Evolutionary conservation across 1,140 invertebrate genomes (phyloP), one percentile per base, ranked within the genome.

Genomic region (Pachyrhynchus sulphureomaculatus): DNA sequence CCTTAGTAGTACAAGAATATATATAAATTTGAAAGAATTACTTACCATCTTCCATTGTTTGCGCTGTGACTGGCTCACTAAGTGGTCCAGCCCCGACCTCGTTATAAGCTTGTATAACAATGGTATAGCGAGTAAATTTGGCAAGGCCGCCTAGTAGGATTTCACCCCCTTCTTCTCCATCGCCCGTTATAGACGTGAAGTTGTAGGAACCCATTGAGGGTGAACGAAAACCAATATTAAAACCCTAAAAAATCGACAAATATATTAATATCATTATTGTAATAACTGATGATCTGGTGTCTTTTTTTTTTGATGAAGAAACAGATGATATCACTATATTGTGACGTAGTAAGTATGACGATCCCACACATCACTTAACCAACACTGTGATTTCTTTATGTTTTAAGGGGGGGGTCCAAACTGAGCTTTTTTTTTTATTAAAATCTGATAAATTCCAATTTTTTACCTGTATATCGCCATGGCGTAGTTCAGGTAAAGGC

Each of bases 31-130:
- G 24, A 8, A 62, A 39, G 10, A 13, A 10, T 21, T 13, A 66
- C 77, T 81, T 73, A 90, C 89, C 89, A 75, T 91, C 90, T 76
- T 91, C 89, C 72, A 91, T 79, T n/a, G 90, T 93, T 69, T 90
- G 87, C 0, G 88, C 87, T 0, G 84, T 80, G 0, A 86, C 80
- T 36, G 89, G 85, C 44, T 90, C 86, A 0, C 88, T 90, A 0
- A 88, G 76, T 2, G 92, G 92, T 21, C 92, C 91, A 1, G 86
- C 82, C 9, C 92, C 93, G 44, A 91, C 85, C 70, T 88, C 85
- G 78, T 95, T 96, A 74, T 90, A 93, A 1, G 92, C 90, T 75
- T 93, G 90, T 34, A 92, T 87, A 24, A 92, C 86, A 10, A 93
- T 80, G 2, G 84, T 84, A 69, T 95, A 95, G 52, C 87, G 81